These are phyloP conservation scores for Coregonus sp. DNA, from an alignment of 2,797 vertebrate species.

Conservation along the genomic window DNA sequence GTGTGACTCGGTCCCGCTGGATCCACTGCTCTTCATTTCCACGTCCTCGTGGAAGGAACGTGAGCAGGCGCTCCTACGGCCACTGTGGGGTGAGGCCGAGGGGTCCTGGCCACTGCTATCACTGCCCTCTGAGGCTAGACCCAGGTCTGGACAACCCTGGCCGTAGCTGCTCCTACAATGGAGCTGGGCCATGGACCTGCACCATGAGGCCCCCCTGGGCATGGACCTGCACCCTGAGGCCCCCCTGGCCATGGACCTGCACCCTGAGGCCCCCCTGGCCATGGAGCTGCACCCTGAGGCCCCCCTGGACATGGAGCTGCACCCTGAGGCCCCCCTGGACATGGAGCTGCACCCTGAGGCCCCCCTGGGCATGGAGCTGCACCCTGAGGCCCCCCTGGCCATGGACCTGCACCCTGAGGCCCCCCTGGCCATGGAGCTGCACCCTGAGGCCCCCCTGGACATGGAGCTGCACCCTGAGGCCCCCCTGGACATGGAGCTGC, in stretches of 20 bases:
- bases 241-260: slow-evolving; percentile 49
- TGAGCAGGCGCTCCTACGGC: slow-evolving; percentile 63
- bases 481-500: too few relatives aligned
- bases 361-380: too few relatives aligned
- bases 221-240: slow-evolving; percentile 49
- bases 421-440: too few relatives aligned
- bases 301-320: too few relatives aligned
- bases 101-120: slow-evolving; percentile 66
- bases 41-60: slow-evolving; percentile 79
- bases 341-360: too few relatives aligned
- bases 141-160: slow-evolving; percentile 68
- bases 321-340: too few relatives aligned
- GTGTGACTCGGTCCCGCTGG: slow-evolving; percentile 78
- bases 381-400: too few relatives aligned
- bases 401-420: too few relatives aligned
- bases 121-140: slow-evolving; percentile 77
- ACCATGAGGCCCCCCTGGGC: slow-evolving; percentile 52
- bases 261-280: slow-evolving; percentile 8
- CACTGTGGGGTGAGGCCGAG: too few relatives aligned
- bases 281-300: too few relatives aligned
- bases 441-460: too few relatives aligned
- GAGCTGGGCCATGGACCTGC: slow-evolving; percentile 70
- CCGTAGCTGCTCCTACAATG: slow-evolving; percentile 77
- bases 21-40: slow-evolving; percentile 88
- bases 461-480: too few relatives aligned